Evolutionary conservation across 2,888 invertebrate species (phyloP), one percentile per base, ranked within the genome.

Genomic region (Galeruca laticollis): DNA sequence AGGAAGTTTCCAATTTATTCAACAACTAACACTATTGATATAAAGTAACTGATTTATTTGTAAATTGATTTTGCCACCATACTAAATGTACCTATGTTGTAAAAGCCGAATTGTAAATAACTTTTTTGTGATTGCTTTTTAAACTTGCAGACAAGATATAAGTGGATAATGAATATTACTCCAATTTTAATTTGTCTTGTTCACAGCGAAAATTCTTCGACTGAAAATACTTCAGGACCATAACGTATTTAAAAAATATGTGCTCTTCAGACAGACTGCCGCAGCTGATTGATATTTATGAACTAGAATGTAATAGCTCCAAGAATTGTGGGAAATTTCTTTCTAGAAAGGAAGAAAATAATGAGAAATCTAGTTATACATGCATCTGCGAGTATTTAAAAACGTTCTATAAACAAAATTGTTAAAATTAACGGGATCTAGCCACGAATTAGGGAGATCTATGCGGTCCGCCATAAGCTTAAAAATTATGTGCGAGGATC

Each of bases 161-260:
- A 57, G 56, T 57, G 33, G 35, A 57, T 57, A 57, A 57, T 57
- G 31, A 18, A 57, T 57, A 35, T 57, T 57, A 18, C 18, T 35
- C 35, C 35, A 57, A 35, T 33, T 37, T 35, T 35, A 35, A 57
- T 57, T 47, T 47, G 52, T 21, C 5, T 52, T 13, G 52, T 52
- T 21, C 18, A 40, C 40, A 40, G 13, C 37, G 3, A 37, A 11
- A 37, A 37, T 11, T 43, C 43, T 43, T 43, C 3, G n/a, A 43
- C 6, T 18, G n/a, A 43, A 43, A 43, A 43, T 43, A 6, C 4
- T n/a, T 43, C n/a, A n/a, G 6, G n/a, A 40, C 43, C 2, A 43
- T 43, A n/a, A n/a, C 13, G 40, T 15, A 8, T 47, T 47, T 18
- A 18, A 47, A 47, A 18, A 47, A 47, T 15, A 0, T n/a, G 13